A percentile compares a stretch with the other conserved stretches of the same genome.
phyloP scores from a whole-genome alignment of 2,113 vertebrate species.

The Alethe diademata region DNA sequence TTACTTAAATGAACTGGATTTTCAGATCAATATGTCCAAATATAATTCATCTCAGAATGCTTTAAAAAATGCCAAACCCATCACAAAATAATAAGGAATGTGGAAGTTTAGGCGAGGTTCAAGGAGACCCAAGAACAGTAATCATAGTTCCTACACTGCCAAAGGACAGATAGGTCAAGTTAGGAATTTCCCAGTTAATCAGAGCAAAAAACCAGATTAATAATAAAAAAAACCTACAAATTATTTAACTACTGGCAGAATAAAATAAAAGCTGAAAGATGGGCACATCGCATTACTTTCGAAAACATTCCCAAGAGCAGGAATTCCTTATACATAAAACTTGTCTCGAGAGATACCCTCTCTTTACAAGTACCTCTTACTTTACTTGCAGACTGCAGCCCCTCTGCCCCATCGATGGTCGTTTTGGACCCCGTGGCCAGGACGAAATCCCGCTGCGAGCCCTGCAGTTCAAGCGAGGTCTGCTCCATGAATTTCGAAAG shows the following conservation, averaged over 20 bases:
- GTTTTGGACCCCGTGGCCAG: conserved; percentile 69
- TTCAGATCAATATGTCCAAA: neutral
- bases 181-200: neutral
- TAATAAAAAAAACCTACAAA: neutral
- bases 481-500: conserved; percentile 86
- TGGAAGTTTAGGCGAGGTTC: neutral
- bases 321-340: neutral
- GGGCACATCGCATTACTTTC: neutral
- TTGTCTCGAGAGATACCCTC: neutral
- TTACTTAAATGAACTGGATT: neutral
- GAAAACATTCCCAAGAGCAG: neutral
- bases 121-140: neutral
- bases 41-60: neutral
- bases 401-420: conserved; percentile 86
- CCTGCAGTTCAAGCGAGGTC: conserved; percentile 87
- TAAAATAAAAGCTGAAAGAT: conserved; percentile 22
- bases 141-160: neutral
- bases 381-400: conserved; percentile 83
- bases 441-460: conserved; percentile 84
- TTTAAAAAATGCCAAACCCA: neutral
- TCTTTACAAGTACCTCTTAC: neutral
- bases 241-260: neutral
- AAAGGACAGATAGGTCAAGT: neutral
- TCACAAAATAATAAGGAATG: neutral
- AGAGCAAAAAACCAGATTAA: neutral